These are phyloP conservation scores for Apteryx mantelli DNA, from an alignment of 2,113 vertebrate genomes.

Conservation along the genomic window DNA sequence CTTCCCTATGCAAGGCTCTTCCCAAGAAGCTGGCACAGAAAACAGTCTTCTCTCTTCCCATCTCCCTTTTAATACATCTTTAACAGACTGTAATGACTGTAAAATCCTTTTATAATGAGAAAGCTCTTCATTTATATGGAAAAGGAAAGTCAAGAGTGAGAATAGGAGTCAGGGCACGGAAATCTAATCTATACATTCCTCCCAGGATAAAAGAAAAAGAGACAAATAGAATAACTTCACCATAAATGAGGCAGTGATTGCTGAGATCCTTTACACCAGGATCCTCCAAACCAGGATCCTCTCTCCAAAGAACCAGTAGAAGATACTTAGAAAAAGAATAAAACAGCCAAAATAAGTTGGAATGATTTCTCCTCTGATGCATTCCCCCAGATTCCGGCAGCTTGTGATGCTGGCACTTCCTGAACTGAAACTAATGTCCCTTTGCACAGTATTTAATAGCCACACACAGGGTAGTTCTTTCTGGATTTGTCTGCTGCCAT, in stretches of 20 bases:
- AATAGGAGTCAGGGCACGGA: neutral
- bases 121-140: neutral
- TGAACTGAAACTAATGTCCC: neutral
- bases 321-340: neutral
- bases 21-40: neutral
- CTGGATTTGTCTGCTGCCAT: neutral
- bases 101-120: neutral
- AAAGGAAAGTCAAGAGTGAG: neutral
- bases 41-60: neutral
- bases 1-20: neutral
- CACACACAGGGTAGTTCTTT: neutral
- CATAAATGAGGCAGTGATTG: neutral
- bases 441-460: neutral
- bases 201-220: neutral
- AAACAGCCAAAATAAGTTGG: neutral
- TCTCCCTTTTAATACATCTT: neutral
- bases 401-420: neutral
- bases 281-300: neutral
- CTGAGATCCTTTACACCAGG: neutral
- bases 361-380: neutral
- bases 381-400: neutral
- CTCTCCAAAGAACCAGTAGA: neutral
- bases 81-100: neutral
- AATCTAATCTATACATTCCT: neutral
- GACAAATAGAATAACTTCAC: neutral